Evolutionary conservation across 2,797 vertebrate species (phyloP).

Genomic region (Girardinus metallicus): DNA sequence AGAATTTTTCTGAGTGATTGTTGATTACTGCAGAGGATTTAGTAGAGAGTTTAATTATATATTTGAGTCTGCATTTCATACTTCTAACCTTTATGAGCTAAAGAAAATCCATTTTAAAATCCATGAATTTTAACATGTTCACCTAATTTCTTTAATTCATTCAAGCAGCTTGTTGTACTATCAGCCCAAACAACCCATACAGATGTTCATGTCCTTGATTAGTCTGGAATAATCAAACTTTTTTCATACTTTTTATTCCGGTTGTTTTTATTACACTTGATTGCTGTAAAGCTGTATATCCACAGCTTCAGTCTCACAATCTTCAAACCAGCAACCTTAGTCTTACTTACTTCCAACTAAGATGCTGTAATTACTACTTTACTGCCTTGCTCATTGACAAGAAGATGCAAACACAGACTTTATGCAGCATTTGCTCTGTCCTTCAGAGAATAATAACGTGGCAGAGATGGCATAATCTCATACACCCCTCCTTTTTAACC

Average conservation of each 20-base stretch:
- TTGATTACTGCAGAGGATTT: neutral
- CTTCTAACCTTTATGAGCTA: neutral
- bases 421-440: neutral
- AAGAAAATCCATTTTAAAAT: neutral
- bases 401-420: neutral
- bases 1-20: neutral
- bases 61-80: neutral
- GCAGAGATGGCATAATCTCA: slow-evolving; percentile 11
- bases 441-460: slow-evolving; percentile 27
- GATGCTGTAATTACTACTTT: neutral
- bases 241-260: neutral
- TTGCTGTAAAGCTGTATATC: neutral
- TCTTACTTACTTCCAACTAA: neutral
- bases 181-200: neutral
- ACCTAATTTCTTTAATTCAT: neutral
- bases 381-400: neutral
- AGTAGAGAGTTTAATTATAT: neutral
- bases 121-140: neutral
- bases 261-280: neutral
- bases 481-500: slow-evolving; percentile 11
- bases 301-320: neutral
- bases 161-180: neutral
- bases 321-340: neutral
- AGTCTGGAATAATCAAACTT: neutral
- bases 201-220: neutral